Conservation (phyloP, 2,888 invertebrate genomes). For the Campopleginae sp. region DNA sequence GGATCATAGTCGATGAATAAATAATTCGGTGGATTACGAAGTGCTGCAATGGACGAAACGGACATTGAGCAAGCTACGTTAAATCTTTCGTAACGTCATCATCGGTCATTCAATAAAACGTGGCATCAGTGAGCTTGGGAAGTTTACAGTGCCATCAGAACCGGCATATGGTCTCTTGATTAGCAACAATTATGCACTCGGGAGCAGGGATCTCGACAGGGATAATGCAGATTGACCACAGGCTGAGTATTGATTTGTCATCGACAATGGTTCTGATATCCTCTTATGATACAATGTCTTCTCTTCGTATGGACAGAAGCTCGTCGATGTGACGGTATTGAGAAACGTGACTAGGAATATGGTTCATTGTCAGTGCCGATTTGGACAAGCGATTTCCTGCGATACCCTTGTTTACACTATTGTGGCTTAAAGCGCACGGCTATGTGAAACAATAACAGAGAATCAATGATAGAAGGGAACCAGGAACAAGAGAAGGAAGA, state of each 20-base stretch:
- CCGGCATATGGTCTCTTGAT: background rate
- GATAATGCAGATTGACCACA: background rate
- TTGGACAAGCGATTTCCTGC: constrained; percentile 29
- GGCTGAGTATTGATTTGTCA: constrained; percentile 29
- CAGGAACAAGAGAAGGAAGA: constrained; percentile 44
- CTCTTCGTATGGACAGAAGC: background rate
- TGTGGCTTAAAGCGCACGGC: background rate
- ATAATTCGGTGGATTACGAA: constrained; percentile 1
- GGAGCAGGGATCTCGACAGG: background rate
- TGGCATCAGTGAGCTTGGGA: background rate
- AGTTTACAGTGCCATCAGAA: background rate
- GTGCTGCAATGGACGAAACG: background rate
- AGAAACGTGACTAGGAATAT: constrained; percentile 23
- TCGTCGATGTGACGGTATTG: constrained; percentile 6
- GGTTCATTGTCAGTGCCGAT: constrained; percentile 39
- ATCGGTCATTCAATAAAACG: background rate
- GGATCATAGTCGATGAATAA: background rate
- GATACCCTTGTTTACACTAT: constrained; percentile 17
- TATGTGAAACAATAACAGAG: background rate
- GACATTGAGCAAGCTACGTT: background rate
- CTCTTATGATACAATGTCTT: constrained; percentile 10
- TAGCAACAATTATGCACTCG: background rate
- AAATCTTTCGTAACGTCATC: background rate
- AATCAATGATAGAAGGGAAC: constrained; percentile 27
- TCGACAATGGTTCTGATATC: constrained; percentile 16